Evolutionary conservation across 2,113 vertebrate genomes (phyloP), one percentile per base, ranked within the genome.

Genomic region (Rhagologus leucostigma): DNA sequence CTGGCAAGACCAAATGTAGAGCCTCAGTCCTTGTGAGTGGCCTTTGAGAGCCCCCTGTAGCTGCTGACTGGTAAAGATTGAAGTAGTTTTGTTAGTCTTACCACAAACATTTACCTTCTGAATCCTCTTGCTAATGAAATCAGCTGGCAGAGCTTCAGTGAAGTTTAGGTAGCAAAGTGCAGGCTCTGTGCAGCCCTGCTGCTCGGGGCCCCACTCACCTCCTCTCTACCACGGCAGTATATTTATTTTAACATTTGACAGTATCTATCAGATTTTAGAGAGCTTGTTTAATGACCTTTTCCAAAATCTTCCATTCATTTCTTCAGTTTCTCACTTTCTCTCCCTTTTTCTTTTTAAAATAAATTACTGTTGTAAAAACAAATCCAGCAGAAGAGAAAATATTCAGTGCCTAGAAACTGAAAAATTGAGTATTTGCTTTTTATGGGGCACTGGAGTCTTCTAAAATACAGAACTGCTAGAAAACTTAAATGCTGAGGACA

Each of bases 291-390:
- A 94, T 87, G 42, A 85, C 86, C 90, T 80, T 93, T 96, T 80
- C 91, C 86, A 91, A 96, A 96, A 82, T 94, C 94, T 82, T 95
- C 90, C 84, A 97, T 97, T 97, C 93, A 91, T 95, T 97, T 96
- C 88, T 96, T 78, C 13, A 93, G 84, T 87, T 97, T 98, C 98
- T 98, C 96, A 95, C 96, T 68, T 92, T 96, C 73, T 97, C 95
- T 97, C 97, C 76, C 86, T 95, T 97, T 94, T 97, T 97, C 98
- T 94, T 98, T 93, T 98, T 96, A 97, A 97, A 97, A 99, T 98
- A 99, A 99, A 99, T 98, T 98, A 98, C 92, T 41, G 95, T 93
- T 97, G 96, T 97, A 98, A 98, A 99, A 99, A 98, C 98, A 98
- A 98, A 98, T 98, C 90, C 96, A 98, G 98, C 96, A 98, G 97